phyloP scores from a whole-genome alignment of 2,888 invertebrate genomes.

The Pristionchus entomophagus region DNA sequence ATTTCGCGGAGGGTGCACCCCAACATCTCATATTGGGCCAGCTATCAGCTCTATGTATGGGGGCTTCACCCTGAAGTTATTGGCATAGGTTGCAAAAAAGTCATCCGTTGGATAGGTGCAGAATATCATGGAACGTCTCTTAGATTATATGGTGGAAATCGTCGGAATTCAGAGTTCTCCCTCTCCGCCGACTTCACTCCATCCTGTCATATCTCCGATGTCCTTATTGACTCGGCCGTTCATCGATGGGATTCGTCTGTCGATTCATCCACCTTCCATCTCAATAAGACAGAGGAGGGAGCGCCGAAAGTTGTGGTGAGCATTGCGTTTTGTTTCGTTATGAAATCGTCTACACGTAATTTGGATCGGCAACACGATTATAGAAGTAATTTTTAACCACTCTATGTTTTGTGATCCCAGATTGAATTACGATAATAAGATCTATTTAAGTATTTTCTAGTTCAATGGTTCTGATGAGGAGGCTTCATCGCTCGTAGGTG shows the following conservation, averaged over 20 bases:
- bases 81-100: too few relatives aligned
- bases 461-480: slow-evolving; percentile 57
- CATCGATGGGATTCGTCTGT: slow-evolving; percentile 29
- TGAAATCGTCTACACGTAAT: not conserved
- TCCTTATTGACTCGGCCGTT: slow-evolving; percentile 20
- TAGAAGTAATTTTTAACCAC: too few relatives aligned
- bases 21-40: too few relatives aligned
- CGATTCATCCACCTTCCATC: not conserved
- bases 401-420: too few relatives aligned
- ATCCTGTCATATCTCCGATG: slow-evolving; percentile 1
- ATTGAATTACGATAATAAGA: not conserved
- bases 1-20: too few relatives aligned
- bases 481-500: slow-evolving; percentile 51
- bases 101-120: too few relatives aligned
- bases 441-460: slow-evolving; percentile 52
- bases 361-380: too few relatives aligned
- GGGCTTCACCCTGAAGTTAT: too few relatives aligned
- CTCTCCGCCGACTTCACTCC: slow-evolving; percentile 7
- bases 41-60: too few relatives aligned
- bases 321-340: not conserved
- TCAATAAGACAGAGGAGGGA: slow-evolving; percentile 2
- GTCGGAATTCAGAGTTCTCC: not conserved
- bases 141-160: too few relatives aligned
- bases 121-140: too few relatives aligned
- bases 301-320: not conserved